phyloP scores from a whole-genome alignment of 2,888 invertebrate genomes.

The Dendrolimus houi region DNA sequence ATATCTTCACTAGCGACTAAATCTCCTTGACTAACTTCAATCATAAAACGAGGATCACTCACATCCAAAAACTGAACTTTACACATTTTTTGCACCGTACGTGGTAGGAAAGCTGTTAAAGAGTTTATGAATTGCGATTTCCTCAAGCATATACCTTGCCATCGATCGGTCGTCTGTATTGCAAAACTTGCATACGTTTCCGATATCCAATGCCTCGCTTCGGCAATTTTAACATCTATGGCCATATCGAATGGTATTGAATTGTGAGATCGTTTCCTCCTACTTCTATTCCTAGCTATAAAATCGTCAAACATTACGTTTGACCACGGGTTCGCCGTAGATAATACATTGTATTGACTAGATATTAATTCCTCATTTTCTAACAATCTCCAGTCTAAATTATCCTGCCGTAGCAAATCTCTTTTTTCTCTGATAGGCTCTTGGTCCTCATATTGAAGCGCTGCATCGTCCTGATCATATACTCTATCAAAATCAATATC shows the following conservation, averaged over 20 bases:
- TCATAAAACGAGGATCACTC: slow-evolving; percentile 84
- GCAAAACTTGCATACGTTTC: slow-evolving; percentile 92
- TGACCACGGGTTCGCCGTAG: slow-evolving; percentile 73
- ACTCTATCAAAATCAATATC: slow-evolving; percentile 77
- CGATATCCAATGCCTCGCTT: slow-evolving; percentile 90
- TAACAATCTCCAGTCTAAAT: slow-evolving; percentile 63
- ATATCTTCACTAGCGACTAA: slow-evolving; percentile 87
- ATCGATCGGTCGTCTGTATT: slow-evolving; percentile 88
- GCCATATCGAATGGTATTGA: slow-evolving; percentile 73
- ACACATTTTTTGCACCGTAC: slow-evolving; percentile 83
- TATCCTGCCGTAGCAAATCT: slow-evolving; percentile 44
- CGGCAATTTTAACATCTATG: slow-evolving; percentile 80
- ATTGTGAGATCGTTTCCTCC: slow-evolving; percentile 66
- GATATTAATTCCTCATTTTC: slow-evolving; percentile 59
- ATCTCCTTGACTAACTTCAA: slow-evolving; percentile 87
- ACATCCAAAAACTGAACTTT: slow-evolving; percentile 86
- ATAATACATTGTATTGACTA: slow-evolving; percentile 67
- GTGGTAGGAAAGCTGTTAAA: slow-evolving; percentile 85
- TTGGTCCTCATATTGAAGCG: slow-evolving; percentile 61
- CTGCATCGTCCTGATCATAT: slow-evolving; percentile 69
- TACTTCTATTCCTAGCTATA: slow-evolving; percentile 64
- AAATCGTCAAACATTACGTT: slow-evolving; percentile 71
- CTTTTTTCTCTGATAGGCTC: slow-evolving; percentile 55
- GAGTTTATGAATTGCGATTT: slow-evolving; percentile 88
- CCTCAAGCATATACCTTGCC: slow-evolving; percentile 87